phyloP scores from a whole-genome alignment of 2,797 vertebrate species.

The Helarctos malayanus region DNA sequence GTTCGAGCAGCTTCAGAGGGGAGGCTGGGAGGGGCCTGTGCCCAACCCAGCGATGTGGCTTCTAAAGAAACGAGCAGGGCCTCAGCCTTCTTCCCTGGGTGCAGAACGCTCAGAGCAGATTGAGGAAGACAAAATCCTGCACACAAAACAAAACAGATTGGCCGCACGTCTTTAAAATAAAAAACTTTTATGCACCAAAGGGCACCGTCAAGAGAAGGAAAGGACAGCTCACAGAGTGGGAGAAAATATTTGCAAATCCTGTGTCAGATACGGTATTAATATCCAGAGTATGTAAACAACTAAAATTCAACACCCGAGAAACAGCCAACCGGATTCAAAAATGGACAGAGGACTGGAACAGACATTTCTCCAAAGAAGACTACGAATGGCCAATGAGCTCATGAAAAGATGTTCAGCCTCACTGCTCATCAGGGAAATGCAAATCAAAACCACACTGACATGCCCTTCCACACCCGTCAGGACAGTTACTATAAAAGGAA shows the following conservation, averaged over 20 bases:
- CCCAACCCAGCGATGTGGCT: background rate
- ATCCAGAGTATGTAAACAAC: background rate
- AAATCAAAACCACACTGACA: background rate
- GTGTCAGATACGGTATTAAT: background rate
- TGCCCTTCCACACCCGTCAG: background rate
- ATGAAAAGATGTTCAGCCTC: background rate
- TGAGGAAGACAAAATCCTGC: background rate
- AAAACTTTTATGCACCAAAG: background rate
- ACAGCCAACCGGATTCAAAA: background rate
- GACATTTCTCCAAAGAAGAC: background rate
- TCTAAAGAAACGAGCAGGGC: background rate
- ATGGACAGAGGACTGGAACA: background rate
- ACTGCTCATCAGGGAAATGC: background rate
- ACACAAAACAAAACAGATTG: background rate
- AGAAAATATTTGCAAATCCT: background rate
- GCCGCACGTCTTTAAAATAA: background rate
- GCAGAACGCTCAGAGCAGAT: background rate
- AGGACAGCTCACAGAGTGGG: background rate
- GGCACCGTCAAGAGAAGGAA: background rate
- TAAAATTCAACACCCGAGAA: background rate
- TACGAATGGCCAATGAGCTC: fast-evolving
- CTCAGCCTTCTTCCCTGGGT: background rate
- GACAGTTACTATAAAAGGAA: background rate
- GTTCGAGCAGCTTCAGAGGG: background rate
- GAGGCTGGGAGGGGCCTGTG: background rate